Conservation (phyloP, 1,140 invertebrate species). For the Ips nitidus region DNA sequence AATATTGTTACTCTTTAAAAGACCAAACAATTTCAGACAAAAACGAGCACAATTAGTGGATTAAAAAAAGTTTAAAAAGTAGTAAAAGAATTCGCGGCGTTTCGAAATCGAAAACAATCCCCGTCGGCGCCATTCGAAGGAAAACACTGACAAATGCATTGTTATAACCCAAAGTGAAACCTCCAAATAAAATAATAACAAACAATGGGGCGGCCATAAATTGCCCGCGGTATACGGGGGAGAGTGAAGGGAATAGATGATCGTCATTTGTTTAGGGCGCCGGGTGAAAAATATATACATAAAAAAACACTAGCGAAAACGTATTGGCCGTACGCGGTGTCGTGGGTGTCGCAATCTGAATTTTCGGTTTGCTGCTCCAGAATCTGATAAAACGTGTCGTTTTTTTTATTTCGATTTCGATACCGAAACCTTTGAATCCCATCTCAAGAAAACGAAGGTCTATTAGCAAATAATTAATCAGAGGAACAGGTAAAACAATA, state of each 20-base stretch:
- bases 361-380: not conserved
- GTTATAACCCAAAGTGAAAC: slow-evolving; percentile 17
- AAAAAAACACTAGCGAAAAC: slow-evolving; percentile 22
- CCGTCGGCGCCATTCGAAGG: not conserved
- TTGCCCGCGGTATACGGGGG: slow-evolving; percentile 9
- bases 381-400: too few species aligned
- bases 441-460: too few species aligned
- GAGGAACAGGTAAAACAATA: too few species aligned
- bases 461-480: too few species aligned
- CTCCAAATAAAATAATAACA: slow-evolving; percentile 25
- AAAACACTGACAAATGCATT: slow-evolving; percentile 20
- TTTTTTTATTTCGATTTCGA: too few species aligned
- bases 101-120: not conserved
- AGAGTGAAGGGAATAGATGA: slow-evolving; percentile 12
- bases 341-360: not conserved
- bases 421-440: too few species aligned
- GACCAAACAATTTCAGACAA: too few species aligned
- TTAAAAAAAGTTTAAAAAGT: too few species aligned
- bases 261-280: slow-evolving; percentile 17
- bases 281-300: slow-evolving; percentile 24
- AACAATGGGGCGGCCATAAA: slow-evolving; percentile 19
- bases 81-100: too few species aligned
- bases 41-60: too few species aligned
- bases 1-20: too few species aligned
- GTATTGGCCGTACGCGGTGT: slow-evolving; percentile 11